phyloP scores from a whole-genome alignment of 2,113 vertebrate genomes.

The Poeciliopsis turrubarensis region DNA sequence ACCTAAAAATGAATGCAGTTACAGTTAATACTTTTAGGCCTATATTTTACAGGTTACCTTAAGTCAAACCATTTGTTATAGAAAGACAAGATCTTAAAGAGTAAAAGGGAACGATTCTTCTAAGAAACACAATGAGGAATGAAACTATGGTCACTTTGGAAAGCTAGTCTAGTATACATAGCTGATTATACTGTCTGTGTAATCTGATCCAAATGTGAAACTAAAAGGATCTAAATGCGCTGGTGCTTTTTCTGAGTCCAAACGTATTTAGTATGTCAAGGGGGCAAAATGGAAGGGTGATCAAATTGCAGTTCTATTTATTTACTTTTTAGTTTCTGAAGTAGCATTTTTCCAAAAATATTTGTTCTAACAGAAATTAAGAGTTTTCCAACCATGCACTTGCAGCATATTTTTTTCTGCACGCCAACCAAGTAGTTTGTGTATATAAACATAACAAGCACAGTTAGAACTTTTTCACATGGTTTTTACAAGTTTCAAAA shows the following conservation, averaged over 20 bases:
- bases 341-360: background rate
- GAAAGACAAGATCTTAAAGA: background rate
- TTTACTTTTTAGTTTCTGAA: no score
- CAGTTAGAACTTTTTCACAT: no score
- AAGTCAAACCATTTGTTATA: background rate
- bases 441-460: no score
- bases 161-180: no score
- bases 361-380: background rate
- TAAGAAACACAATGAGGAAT: background rate
- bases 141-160: background rate
- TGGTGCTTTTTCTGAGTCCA: background rate
- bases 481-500: no score
- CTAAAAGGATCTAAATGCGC: no score
- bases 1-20: background rate
- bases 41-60: background rate
- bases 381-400: background rate
- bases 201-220: no score
- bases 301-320: no score
- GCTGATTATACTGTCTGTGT: no score
- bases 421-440: no score
- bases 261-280: background rate
- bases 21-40: no score
- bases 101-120: background rate
- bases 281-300: background rate
- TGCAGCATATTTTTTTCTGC: background rate